These are phyloP conservation scores for Cyclopterus lumpus DNA, from an alignment of 2,797 vertebrate species.

Conservation along the genomic window DNA sequence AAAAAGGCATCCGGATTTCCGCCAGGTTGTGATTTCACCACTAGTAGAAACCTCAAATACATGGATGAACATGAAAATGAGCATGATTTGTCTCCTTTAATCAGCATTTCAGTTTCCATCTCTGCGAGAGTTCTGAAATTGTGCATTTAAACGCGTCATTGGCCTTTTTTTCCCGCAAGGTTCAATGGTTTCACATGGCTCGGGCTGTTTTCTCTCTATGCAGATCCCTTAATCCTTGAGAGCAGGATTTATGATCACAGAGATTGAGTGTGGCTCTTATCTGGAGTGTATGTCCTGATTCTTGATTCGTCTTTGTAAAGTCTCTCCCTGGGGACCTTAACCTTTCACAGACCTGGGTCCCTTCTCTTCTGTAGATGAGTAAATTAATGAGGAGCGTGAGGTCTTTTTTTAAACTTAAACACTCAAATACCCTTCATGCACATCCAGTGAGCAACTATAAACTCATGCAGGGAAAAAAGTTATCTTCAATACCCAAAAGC, in stretches of 20 bases:
- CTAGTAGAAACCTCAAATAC: too few relatives aligned
- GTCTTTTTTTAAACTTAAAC: not conserved
- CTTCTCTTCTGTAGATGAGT: not conserved
- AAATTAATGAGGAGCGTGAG: not conserved
- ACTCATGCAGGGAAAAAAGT: not conserved
- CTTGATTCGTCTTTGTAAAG: not conserved
- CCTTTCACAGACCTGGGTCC: not conserved
- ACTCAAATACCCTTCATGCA: not conserved
- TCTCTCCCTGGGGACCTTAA: not conserved
- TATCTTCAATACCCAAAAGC: not conserved
- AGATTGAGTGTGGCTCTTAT: not conserved
- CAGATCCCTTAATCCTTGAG: not conserved
- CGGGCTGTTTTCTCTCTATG: fast-evolving
- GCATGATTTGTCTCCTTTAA: too few relatives aligned
- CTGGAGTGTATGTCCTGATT: not conserved
- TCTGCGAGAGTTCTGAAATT: not conserved
- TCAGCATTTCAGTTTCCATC: too few relatives aligned
- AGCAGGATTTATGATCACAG: constrained; percentile 9
- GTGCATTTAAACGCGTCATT: not conserved
- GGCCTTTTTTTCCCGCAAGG: not conserved
- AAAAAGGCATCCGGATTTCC: too few relatives aligned
- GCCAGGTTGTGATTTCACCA: too few relatives aligned
- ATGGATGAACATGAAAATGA: too few relatives aligned
- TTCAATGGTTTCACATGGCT: not conserved
- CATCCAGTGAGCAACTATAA: not conserved